phyloP scores from a whole-genome alignment of 2,797 vertebrate species.

The Agapornis canus region DNA sequence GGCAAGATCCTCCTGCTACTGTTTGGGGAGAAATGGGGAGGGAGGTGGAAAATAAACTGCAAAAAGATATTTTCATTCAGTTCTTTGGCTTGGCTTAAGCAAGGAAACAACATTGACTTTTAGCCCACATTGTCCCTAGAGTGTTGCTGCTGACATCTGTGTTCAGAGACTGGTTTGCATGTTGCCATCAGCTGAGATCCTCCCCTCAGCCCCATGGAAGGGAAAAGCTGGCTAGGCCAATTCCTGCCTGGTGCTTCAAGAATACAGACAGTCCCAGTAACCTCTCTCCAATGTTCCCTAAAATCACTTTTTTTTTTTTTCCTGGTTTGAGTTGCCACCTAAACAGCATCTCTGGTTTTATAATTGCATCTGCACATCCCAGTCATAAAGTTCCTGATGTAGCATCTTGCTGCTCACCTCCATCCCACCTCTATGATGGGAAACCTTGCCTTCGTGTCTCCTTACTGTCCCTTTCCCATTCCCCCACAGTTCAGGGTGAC shows the following conservation, averaged over 20 bases:
- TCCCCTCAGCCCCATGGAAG: neutral
- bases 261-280: neutral
- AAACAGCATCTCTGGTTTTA: neutral
- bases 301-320: neutral
- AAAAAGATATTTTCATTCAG: constrained; percentile 15
- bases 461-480: neutral
- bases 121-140: neutral
- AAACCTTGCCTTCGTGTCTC: neutral
- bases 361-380: neutral
- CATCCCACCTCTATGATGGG: neutral
- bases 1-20: constrained; percentile 11
- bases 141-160: neutral
- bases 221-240: neutral
- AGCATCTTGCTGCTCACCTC: rapidly evolving
- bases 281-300: neutral
- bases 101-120: neutral
- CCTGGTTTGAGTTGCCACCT: neutral
- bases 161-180: neutral
- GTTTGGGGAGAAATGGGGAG: neutral
- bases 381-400: neutral
- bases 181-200: neutral
- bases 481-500: neutral
- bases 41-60: neutral
- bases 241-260: neutral
- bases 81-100: neutral